A percentile compares a stretch with the other conserved stretches of the same genome.
These are phyloP conservation scores for Parnassius apollo DNA, from an alignment of 2,888 invertebrate species.

Conservation along the genomic window DNA sequence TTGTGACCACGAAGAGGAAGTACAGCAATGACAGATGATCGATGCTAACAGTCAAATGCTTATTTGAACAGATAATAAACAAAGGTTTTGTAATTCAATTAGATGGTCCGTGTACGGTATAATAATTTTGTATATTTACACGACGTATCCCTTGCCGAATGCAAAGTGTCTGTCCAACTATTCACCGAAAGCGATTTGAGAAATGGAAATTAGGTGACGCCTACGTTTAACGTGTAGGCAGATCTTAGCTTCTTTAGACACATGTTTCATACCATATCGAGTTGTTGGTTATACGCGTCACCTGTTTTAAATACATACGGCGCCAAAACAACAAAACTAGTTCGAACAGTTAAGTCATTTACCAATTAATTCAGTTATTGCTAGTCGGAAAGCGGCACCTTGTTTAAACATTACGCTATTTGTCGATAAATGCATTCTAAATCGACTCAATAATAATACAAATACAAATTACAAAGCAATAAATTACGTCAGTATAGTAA, in stretches of 20 bases:
- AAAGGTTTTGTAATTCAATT: slow-evolving; percentile 27
- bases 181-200: slow-evolving; percentile 18
- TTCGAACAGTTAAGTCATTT: slow-evolving; percentile 23
- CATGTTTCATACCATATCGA: slow-evolving; percentile 18
- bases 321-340: slow-evolving; percentile 24
- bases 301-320: slow-evolving; percentile 24
- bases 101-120: slow-evolving; percentile 20
- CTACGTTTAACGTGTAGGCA: slow-evolving; percentile 24
- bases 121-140: slow-evolving; percentile 8
- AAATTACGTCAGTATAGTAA: slow-evolving; percentile 66
- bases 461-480: slow-evolving; percentile 64
- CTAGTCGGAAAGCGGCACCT: slow-evolving; percentile 32
- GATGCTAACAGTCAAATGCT: slow-evolving; percentile 41
- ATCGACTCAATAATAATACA: slow-evolving; percentile 56
- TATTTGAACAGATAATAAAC: slow-evolving; percentile 19
- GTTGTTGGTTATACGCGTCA: slow-evolving; percentile 14
- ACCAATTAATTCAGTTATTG: slow-evolving; percentile 26
- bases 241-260: slow-evolving; percentile 8
- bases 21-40: slow-evolving; percentile 52
- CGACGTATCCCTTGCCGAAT: slow-evolving; percentile 11
- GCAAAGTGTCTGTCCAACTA: slow-evolving; percentile 14
- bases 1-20: slow-evolving; percentile 47
- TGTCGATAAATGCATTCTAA: slow-evolving; percentile 49
- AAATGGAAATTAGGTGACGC: slow-evolving; percentile 22
- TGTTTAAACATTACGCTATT: slow-evolving; percentile 43